Evolutionary conservation across 2,888 invertebrate genomes (phyloP).

Genomic region (Rhagophthalmus giganteus): DNA sequence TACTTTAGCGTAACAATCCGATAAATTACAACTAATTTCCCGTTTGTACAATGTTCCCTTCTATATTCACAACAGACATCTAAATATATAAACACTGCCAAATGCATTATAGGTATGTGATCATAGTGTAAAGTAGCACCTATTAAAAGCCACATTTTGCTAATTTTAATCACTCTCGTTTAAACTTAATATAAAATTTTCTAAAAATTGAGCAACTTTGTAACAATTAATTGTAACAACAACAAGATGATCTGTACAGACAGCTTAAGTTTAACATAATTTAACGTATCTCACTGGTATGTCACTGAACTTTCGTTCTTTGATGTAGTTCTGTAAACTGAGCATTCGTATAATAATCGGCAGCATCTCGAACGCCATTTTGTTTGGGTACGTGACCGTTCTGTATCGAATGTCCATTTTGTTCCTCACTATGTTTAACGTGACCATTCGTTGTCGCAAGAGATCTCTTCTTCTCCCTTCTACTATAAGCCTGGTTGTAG

Average conservation of each 20-base stretch:
- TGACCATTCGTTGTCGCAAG: slow-evolving; percentile 40
- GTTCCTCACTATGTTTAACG: slow-evolving; percentile 31
- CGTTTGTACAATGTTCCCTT: slow-evolving; percentile 23
- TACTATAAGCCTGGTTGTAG: slow-evolving; percentile 78
- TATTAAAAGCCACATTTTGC: slow-evolving; percentile 26
- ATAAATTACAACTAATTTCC: slow-evolving; percentile 24
- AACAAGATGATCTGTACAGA: slow-evolving; percentile 24
- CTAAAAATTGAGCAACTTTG: slow-evolving; percentile 29
- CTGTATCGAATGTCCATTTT: slow-evolving; percentile 43
- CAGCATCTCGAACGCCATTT: slow-evolving; percentile 44
- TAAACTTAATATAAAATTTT: slow-evolving; percentile 23
- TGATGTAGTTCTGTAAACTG: slow-evolving; percentile 47
- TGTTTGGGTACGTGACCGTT: slow-evolving; percentile 40
- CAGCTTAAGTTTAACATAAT: slow-evolving; percentile 16
- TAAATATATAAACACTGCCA: slow-evolving; percentile 18
- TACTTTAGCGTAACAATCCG: slow-evolving; percentile 21
- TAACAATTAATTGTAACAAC: slow-evolving; percentile 28
- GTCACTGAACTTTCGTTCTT: slow-evolving; percentile 48
- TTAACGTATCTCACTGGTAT: slow-evolving; percentile 20
- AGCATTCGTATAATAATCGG: slow-evolving; percentile 60
- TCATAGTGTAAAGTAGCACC: slow-evolving; percentile 24
- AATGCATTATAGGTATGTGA: slow-evolving; percentile 13
- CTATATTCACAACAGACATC: slow-evolving; percentile 11
- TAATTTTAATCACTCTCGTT: slow-evolving; percentile 25
- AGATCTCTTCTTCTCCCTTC: slow-evolving; percentile 36